phyloP scores from a whole-genome alignment of 2,797 vertebrate genomes.

The Mycteria americana region DNA sequence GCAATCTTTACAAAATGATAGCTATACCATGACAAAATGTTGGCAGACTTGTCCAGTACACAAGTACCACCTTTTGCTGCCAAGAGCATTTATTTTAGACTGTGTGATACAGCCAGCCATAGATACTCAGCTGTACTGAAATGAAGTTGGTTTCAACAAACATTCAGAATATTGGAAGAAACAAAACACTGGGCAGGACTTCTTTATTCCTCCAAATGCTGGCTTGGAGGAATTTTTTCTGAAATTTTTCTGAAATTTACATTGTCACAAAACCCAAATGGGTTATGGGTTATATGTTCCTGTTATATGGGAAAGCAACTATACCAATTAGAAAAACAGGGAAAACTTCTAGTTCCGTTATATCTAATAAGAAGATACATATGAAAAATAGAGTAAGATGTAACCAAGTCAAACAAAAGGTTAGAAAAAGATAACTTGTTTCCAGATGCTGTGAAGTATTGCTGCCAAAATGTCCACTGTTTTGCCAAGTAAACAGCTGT shows the following conservation, averaged over 20 bases:
- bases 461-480: neutral
- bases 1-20: neutral
- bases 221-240: neutral
- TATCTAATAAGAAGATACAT: neutral
- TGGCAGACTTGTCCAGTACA: neutral
- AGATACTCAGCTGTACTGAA: neutral
- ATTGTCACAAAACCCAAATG: neutral
- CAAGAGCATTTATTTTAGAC: neutral
- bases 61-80: neutral
- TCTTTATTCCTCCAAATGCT: neutral
- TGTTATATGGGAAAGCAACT: neutral
- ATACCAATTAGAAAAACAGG: neutral
- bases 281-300: neutral
- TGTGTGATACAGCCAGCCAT: neutral
- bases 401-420: neutral
- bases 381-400: neutral
- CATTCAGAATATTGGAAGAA: neutral
- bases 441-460: neutral
- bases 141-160: neutral
- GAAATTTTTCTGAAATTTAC: neutral
- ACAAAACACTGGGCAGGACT: neutral
- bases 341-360: neutral
- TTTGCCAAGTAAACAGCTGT: constrained; percentile 4
- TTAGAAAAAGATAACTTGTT: constrained; percentile 16
- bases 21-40: neutral